Conservation (phyloP, 2,797 vertebrate species). For the Neoniphon sammara region DNA sequence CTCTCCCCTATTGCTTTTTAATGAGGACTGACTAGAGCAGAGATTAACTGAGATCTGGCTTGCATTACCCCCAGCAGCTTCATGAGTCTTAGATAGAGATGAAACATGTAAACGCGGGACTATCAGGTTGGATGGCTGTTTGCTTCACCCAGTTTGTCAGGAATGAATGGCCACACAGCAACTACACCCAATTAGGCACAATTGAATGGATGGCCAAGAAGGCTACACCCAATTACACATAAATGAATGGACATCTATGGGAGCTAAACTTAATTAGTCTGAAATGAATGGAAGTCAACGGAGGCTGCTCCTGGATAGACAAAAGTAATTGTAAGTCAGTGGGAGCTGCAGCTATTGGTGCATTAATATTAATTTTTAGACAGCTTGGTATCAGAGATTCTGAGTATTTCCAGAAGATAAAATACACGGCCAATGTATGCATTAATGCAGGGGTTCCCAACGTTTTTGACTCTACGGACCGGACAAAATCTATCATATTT, state of each 20-base stretch:
- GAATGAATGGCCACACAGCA: constrained; percentile 29
- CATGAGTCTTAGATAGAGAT: constrained; percentile 57
- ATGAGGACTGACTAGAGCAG: constrained; percentile 78
- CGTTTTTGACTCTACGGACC: no score
- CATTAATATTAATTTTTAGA: not conserved
- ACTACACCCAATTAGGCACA: constrained; percentile 49
- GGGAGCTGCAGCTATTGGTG: constrained; percentile 14
- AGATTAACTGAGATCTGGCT: constrained; percentile 78
- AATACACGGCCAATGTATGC: not conserved
- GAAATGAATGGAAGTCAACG: constrained; percentile 39
- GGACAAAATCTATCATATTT: no score
- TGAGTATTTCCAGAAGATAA: constrained; percentile 3
- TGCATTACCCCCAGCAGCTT: constrained; percentile 72
- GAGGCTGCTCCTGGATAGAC: not conserved
- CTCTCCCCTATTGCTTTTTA: constrained; percentile 74
- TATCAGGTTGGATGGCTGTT: constrained; percentile 40
- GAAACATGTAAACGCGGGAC: constrained; percentile 56
- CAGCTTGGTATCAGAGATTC: constrained; percentile 13
- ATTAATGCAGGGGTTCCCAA: no score
- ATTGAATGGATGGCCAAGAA: constrained; percentile 45
- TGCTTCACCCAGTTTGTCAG: constrained; percentile 39
- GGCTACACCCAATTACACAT: constrained; percentile 49
- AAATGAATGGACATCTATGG: constrained; percentile 43
- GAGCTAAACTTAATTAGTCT: constrained; percentile 50
- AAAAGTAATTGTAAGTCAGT: constrained; percentile 1